Percentiles rank a stretch among this genome's conserved stretches.
Evolutionary conservation across 2,888 invertebrate genomes (phyloP).

Genomic region (Eupithecia inturbata): DNA sequence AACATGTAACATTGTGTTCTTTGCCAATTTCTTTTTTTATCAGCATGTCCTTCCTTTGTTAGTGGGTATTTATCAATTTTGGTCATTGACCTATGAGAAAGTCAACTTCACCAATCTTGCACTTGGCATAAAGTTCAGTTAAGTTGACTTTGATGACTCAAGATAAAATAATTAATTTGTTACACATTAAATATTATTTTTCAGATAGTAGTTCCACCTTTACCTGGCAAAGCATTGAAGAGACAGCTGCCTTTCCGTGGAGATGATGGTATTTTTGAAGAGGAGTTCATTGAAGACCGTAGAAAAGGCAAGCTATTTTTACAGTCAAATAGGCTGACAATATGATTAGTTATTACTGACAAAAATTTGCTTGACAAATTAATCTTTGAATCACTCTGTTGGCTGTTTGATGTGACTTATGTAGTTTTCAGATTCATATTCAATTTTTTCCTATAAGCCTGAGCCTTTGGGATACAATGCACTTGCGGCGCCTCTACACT

Average conservation of each 20-base stretch:
- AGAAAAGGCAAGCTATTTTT: conserved; percentile 88
- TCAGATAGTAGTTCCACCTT: conserved; percentile 98
- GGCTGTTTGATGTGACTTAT: too few species aligned
- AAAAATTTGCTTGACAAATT: neutral
- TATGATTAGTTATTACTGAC: neutral
- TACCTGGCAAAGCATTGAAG: conserved; percentile 99
- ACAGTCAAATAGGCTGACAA: neutral
- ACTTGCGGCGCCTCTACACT: too few species aligned
- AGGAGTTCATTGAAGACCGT: conserved; percentile 99
- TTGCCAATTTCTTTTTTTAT: conserved; percentile 14
- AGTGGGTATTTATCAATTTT: conserved; percentile 11
- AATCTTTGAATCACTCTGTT: too few species aligned
- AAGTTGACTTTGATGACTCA: neutral
- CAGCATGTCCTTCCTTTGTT: conserved; percentile 25
- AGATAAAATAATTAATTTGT: neutral
- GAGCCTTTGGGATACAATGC: too few species aligned
- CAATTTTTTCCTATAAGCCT: too few species aligned
- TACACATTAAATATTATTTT: neutral
- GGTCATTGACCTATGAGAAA: conserved; percentile 19
- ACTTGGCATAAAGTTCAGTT: neutral
- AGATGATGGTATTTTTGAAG: conserved; percentile 99
- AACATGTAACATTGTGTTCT: neutral
- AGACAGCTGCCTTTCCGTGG: conserved; percentile 98
- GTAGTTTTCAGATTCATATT: too few species aligned
- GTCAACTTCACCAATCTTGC: neutral